Conservation (phyloP, 2,113 vertebrate species). For the Tetrax tetrax region DNA sequence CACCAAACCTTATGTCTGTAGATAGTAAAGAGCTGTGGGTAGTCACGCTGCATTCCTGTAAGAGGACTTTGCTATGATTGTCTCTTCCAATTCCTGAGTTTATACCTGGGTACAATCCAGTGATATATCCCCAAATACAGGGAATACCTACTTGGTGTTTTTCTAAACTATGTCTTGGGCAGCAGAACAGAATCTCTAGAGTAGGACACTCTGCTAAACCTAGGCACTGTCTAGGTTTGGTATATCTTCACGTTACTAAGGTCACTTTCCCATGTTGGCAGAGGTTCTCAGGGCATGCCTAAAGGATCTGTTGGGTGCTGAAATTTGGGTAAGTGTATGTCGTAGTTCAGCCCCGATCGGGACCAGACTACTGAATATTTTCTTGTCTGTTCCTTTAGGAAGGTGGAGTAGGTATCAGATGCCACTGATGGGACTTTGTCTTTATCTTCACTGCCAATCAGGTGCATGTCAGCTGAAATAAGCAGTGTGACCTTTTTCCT, state of each 20-base stretch:
- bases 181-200: not conserved
- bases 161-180: not conserved
- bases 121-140: not conserved
- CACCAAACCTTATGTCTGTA: not conserved
- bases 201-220: not conserved
- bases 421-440: not conserved
- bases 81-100: not conserved
- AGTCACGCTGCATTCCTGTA: not conserved
- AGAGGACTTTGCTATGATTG: not conserved
- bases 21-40: too few species aligned
- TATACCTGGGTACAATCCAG: not conserved
- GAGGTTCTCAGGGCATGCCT: not conserved
- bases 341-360: too few species aligned
- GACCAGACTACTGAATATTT: too few species aligned
- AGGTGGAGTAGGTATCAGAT: not conserved
- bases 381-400: not conserved
- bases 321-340: accelerated
- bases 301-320: not conserved
- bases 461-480: not conserved
- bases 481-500: not conserved
- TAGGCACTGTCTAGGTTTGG: not conserved
- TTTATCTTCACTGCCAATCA: not conserved
- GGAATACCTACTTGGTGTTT: not conserved
- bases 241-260: not conserved
- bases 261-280: not conserved